phyloP scores from a whole-genome alignment of 1,140 invertebrate species.

The Drosophila tristis region DNA sequence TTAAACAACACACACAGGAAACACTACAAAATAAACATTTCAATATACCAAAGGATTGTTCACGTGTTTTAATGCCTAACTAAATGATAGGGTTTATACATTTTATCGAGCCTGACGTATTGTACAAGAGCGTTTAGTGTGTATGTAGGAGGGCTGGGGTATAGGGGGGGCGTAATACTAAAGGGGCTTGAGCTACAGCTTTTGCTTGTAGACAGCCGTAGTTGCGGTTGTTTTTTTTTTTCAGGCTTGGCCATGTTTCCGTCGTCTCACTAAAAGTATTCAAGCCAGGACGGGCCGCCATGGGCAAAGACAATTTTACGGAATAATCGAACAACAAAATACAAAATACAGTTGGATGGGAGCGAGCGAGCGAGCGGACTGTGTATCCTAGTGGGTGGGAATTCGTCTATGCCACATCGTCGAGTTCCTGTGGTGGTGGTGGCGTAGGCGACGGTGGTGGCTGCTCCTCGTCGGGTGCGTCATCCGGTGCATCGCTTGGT shows the following conservation, averaged over 20 bases:
- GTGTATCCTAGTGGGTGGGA: too few relatives aligned
- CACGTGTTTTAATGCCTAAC: slow-evolving; percentile 57
- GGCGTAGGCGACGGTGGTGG: slow-evolving; percentile 19
- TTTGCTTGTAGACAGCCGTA: slow-evolving; percentile 43
- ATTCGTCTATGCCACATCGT: slow-evolving; percentile 12
- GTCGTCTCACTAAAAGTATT: slow-evolving; percentile 21
- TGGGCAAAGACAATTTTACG: slow-evolving; percentile 16
- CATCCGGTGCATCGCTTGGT: slow-evolving; percentile 12
- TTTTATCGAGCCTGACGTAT: slow-evolving; percentile 47
- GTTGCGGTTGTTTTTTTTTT: slow-evolving; percentile 19
- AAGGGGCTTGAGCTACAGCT: slow-evolving; percentile 35
- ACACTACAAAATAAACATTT: slow-evolving; percentile 16
- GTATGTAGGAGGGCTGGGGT: too few relatives aligned
- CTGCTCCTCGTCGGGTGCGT: neutral
- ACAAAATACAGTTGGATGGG: slow-evolving; percentile 14
- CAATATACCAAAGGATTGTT: slow-evolving; percentile 33
- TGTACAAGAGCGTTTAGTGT: slow-evolving; percentile 29
- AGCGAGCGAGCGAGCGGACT: too few relatives aligned
- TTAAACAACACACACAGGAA: slow-evolving; percentile 8
- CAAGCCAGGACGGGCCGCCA: slow-evolving; percentile 17
- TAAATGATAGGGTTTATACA: slow-evolving; percentile 55
- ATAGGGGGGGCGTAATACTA: slow-evolving; percentile 29
- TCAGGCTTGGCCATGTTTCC: slow-evolving; percentile 45
- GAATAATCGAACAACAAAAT: neutral
- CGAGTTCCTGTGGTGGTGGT: slow-evolving; percentile 11